Evolutionary conservation across 2,888 invertebrate species (phyloP).

Genomic region (Galeopsomyia nigrocyanea): DNA sequence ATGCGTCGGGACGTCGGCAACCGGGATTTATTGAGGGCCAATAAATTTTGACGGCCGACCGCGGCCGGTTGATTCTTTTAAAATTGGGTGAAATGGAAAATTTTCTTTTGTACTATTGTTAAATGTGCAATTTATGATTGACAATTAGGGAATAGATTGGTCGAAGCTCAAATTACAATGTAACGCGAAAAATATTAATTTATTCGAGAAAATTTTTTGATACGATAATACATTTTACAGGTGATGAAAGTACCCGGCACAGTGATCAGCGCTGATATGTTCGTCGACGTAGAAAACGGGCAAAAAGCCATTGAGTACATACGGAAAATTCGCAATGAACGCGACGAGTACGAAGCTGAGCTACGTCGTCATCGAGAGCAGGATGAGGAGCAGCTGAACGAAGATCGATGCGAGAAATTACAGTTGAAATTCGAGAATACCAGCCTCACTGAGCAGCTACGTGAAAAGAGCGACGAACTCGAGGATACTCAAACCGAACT

Average conservation of each 20-base stretch:
- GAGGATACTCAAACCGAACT: conserved; percentile 71
- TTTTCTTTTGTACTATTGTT: too few species aligned
- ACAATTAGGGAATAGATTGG: too few species aligned
- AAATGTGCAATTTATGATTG: too few species aligned
- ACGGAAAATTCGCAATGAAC: conserved; percentile 2
- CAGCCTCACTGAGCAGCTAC: conserved; percentile 60
- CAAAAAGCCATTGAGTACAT: conserved; percentile 18
- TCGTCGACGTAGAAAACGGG: background rate
- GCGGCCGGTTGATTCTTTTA: too few species aligned
- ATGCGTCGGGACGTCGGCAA: too few species aligned
- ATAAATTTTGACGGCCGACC: too few species aligned
- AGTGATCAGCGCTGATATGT: conserved; percentile 26
- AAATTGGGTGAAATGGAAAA: too few species aligned
- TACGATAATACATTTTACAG: background rate
- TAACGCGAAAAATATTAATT: too few species aligned
- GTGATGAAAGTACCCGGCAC: conserved; percentile 18
- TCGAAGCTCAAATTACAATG: background rate
- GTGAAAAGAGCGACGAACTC: conserved; percentile 88
- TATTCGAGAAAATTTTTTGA: too few species aligned
- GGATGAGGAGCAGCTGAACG: too few species aligned
- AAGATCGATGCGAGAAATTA: background rate
- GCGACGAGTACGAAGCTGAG: conserved; percentile 5
- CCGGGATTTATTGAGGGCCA: too few species aligned
- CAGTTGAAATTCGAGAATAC: too few species aligned
- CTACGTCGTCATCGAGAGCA: background rate